Evolutionary conservation across 2,888 invertebrate species (phyloP).

Genomic region (Tipula helvola): DNA sequence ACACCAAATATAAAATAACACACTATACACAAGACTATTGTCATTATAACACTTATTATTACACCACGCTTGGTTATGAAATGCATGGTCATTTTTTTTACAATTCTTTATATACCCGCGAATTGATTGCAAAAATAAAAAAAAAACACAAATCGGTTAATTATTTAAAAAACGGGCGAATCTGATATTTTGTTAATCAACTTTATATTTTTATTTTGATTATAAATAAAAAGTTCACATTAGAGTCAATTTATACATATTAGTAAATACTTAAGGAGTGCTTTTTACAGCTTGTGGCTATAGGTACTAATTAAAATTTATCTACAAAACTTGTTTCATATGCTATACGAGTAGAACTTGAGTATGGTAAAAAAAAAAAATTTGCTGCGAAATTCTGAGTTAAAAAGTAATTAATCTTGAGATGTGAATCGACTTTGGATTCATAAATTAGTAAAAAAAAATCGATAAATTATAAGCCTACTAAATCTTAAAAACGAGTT

Average conservation of each 20-base stretch:
- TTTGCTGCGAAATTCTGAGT: background rate
- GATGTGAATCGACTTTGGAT: background rate
- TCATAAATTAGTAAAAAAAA: background rate
- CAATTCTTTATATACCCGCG: background rate
- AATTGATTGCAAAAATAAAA: background rate
- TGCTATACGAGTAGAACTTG: background rate
- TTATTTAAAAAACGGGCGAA: background rate
- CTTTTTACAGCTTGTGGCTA: background rate
- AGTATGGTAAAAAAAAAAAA: background rate
- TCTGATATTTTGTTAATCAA: background rate
- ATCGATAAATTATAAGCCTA: background rate
- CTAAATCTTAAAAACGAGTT: background rate
- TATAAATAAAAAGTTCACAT: background rate
- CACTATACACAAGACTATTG: background rate
- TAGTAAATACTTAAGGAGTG: too few species aligned
- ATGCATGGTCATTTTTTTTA: background rate
- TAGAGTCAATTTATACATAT: background rate
- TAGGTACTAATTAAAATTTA: background rate
- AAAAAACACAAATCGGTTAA: background rate
- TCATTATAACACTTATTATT: background rate
- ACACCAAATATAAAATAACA: background rate
- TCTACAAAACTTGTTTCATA: background rate
- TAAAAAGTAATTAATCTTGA: background rate
- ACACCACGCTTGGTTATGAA: background rate
- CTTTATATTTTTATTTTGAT: background rate